A percentile compares a stretch with the other conserved stretches of the same genome.
Conservation (phyloP, 2,888 invertebrate species). For the Erynnis tages region DNA sequence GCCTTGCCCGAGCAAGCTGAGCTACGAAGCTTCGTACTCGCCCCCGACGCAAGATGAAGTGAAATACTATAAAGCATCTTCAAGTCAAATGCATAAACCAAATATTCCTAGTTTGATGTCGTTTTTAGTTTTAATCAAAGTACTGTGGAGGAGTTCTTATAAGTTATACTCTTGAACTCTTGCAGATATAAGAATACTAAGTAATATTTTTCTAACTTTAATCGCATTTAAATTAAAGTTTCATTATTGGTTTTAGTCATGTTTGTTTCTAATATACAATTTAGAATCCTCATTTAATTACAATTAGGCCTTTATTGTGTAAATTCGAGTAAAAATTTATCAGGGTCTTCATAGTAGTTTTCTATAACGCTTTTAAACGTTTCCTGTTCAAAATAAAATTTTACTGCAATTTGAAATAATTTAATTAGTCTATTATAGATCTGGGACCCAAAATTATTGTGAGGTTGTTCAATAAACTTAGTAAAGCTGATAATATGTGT, state of each 20-base stretch:
- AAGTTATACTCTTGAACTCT: no score
- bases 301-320: background rate
- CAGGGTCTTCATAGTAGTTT: conserved; percentile 25
- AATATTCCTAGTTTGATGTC: conserved; percentile 38
- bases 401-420: background rate
- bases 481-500: background rate
- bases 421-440: conserved; percentile 6
- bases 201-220: no score
- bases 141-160: conserved; percentile 50
- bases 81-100: conserved; percentile 39
- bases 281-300: background rate
- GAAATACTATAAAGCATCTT: conserved; percentile 67
- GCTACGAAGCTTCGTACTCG: conserved; percentile 61
- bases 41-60: conserved; percentile 75
- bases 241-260: no score
- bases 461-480: background rate
- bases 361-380: conserved; percentile 16
- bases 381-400: conserved; percentile 11
- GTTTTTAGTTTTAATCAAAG: conserved; percentile 37
- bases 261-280: no score
- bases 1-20: conserved; percentile 64
- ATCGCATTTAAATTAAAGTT: no score
- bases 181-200: no score
- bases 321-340: conserved; percentile 3
- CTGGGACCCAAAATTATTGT: conserved; percentile 20